A percentile compares a stretch with the other conserved stretches of the same genome.
These are phyloP conservation scores for Fistularia commersonii DNA, from an alignment of 2,797 vertebrate genomes.

Conservation along the genomic window DNA sequence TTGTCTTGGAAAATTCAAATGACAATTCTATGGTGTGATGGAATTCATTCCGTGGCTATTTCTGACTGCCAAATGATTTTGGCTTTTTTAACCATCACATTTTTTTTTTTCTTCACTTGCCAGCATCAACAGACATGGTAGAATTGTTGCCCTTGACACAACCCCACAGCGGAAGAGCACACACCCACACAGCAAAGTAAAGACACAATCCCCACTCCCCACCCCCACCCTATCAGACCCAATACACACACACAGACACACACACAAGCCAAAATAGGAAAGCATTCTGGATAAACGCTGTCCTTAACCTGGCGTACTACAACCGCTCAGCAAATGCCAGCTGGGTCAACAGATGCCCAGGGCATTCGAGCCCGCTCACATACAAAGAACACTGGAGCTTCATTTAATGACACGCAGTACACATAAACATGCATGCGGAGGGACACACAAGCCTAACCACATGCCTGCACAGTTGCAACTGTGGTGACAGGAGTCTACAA, in stretches of 20 bases:
- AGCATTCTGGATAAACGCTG: conserved; percentile 58
- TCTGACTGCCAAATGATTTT: conserved; percentile 5
- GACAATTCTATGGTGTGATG: not conserved
- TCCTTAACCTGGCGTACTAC: conserved; percentile 63
- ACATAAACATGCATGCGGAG: not conserved
- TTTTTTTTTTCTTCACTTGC: not conserved
- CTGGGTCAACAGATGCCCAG: conserved; percentile 72
- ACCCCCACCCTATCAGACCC: not conserved
- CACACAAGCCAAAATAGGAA: conserved; percentile 26
- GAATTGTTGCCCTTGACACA: conserved; percentile 32
- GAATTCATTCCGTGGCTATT: conserved; percentile 11
- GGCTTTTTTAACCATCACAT: too few relatives aligned
- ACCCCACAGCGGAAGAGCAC: not conserved
- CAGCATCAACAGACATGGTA: conserved; percentile 5
- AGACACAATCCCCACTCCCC: not conserved
- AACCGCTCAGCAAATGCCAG: conserved; percentile 64
- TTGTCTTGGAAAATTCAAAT: not conserved
- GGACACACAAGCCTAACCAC: conserved; percentile 20
- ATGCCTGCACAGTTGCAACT: conserved; percentile 40
- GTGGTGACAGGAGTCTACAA: conserved; percentile 37
- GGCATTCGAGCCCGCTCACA: conserved; percentile 39
- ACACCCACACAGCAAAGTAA: conserved; percentile 22
- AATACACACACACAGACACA: not conserved
- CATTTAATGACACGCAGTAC: conserved; percentile 9
- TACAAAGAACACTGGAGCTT: conserved; percentile 49